Evolutionary conservation across 2,888 invertebrate species (phyloP), one percentile per base, ranked within the genome.

Genomic region (Eudemis profundana): DNA sequence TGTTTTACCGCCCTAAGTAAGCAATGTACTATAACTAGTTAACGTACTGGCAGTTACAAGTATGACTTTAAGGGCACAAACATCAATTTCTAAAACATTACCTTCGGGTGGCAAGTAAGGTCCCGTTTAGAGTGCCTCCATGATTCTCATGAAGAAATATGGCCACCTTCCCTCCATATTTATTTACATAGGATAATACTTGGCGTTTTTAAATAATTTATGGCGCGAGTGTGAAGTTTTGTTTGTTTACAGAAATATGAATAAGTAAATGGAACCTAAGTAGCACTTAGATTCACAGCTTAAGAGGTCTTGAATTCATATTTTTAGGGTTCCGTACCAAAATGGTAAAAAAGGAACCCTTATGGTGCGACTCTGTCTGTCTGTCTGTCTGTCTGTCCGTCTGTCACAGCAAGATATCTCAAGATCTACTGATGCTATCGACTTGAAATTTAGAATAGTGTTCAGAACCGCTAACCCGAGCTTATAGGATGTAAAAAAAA

Each of bases 11-110:
- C n/a, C n/a, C n/a, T n/a, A n/a, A n/a, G n/a, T n/a, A n/a, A n/a
- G n/a, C n/a, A n/a, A n/a, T n/a, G n/a, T n/a, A n/a, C n/a, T n/a
- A n/a, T 3, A 8, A 7, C 4, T 4, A 33, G 29, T 51, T 2
- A 36, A 33, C 12, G 5, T 17, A 51, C 51, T 51, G 3, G 4
- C 2, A n/a, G 14, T 8, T 7, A 42, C 38, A 4, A 51, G 59
- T 53, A 29, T 27, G 53, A 5, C 19, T 19, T 42, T 5, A 14
- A 29, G 19, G 47, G 40, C 14, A 27, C 46, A 56, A 60, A 65
- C 59, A 65, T 60, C 65, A 65, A 65, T 65, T 51, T 60, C 60
- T 65, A 53, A 60, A 60, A 65, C 65, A 65, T 65, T 60, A 60
- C 65, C 65, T 60, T 40, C 27, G 59, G 64, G 65, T 46, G 46